Base-by-base conservation (phyloP, 2,113 vertebrate species). In the Craseonycteris thonglongyai region DNA sequence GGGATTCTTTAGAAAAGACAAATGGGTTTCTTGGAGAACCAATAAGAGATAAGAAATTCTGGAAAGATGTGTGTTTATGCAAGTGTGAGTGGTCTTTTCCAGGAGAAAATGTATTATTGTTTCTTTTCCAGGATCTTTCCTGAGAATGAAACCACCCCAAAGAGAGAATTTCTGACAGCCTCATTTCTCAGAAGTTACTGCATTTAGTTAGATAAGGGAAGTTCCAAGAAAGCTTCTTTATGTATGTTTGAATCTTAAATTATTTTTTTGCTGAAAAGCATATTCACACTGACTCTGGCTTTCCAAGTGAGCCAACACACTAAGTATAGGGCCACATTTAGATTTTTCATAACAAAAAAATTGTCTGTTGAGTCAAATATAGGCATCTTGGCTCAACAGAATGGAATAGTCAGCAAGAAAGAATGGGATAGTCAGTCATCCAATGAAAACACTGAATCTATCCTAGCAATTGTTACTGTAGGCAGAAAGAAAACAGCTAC, bases 111-210 rank as follows among this genome's bases (percentile, higher is more conserved):
- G 74, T 81, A 85, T 40, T n/a, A 71, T 54, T 76, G 13, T 78
- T 92, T 90, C 33, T 59, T 13, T 72, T 72, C 90, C 33, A 28
- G 0, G 66, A 9, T 79, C 30, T 33, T 74, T 93, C 38, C 49
- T 78, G 69, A 26, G 49, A 87, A 24, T 72, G 8, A 49, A 72
- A 35, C 1, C 33, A 93, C 26, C 7, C 13, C 6, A 40, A 84
- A 86, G 3, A 42, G 6, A 5, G 18, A 2, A 83, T 80, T 79
- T 93, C 90, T 54, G 16, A 40, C 22, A 74, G 1, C 3, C 35
- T 66, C 21, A 87, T 42, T 91, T 87, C n/a, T 51, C 51, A 93
- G 83, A 84, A 88, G n/a, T 93, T 88, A 69, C 35, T 84, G 11
- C 10, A 74, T 78, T 56, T 90, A 69, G 8, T 30, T 18, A 88